Evolutionary conservation across 2,888 invertebrate genomes (phyloP), one percentile per base, ranked within the genome.

Genomic region (Mythimna ferrago): DNA sequence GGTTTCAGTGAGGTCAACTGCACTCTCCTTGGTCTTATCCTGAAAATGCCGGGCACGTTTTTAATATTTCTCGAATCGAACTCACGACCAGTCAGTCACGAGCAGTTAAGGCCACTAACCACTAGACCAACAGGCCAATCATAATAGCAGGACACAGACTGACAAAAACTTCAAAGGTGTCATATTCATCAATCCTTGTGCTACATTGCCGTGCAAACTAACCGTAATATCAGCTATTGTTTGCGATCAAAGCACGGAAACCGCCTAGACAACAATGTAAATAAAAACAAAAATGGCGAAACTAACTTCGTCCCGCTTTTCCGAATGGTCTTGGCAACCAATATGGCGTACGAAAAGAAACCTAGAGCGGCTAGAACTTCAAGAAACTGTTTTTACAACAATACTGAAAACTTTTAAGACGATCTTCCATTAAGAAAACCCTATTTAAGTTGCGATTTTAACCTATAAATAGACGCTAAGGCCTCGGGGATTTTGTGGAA

Each of bases 291-390:
- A 60, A 60, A 54, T 38, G 21, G 41, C 19, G 19, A 35, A 76
- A 63, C 63, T 11, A 57, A 66, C 61, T 81, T 81, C 38, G 56
- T 61, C 54, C 64, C 65, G 64, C 68, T 81, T 81, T 69, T 38
- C 21, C 61, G 64, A 38, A 53, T 57, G 38, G 32, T 44, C 69
- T 64, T 81, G 75, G 51, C 81, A 76, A 75, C 80, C 80, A 80
- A 76, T 65, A 65, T 56, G 60, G 32, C 80, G 26, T 32, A 53
- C 58, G 26, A 53, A 26, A 56, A 80, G 48, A 80, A 63, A 62
- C 62, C 80, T 80, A 16, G 54, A 76, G 38, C 57, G 19, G 61
- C 16, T 32, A 3, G 48, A 80, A 76, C 16, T 81, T 76, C 6
- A 48, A 76, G 62, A 76, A 77, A 76, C 48, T 61, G 54, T 77